Conservation (phyloP, 1,140 invertebrate species). For the Drosophila fuyamai region DNA sequence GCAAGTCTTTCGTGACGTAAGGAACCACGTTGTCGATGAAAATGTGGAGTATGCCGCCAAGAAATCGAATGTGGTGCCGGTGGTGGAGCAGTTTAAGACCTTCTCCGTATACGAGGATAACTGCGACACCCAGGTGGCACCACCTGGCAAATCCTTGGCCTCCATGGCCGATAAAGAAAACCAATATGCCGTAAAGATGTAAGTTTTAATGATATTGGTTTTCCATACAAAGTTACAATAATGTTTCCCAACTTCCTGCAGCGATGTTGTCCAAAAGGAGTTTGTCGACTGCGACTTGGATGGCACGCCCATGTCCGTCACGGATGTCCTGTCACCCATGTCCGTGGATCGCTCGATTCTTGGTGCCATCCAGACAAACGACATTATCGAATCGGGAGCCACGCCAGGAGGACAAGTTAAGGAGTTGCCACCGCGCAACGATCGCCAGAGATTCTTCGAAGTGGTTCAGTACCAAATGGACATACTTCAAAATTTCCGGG, state of each 20-base stretch:
- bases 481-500: slow-evolving; percentile 91
- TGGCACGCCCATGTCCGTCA: slow-evolving; percentile 82
- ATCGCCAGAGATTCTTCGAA: slow-evolving; percentile 86
- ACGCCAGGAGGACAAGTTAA: slow-evolving; percentile 3
- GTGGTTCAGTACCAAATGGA: slow-evolving; percentile 91
- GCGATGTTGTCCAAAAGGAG: slow-evolving; percentile 26
- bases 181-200: slow-evolving; percentile 38
- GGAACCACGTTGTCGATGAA: slow-evolving; percentile 44
- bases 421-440: slow-evolving; percentile 63
- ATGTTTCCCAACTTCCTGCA: not conserved
- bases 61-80: slow-evolving; percentile 82
- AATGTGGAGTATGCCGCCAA: slow-evolving; percentile 55
- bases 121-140: slow-evolving; percentile 56
- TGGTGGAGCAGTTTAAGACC: slow-evolving; percentile 88
- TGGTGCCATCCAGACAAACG: slow-evolving; percentile 30
- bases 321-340: slow-evolving; percentile 82
- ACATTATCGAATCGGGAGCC: slow-evolving; percentile 27
- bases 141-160: slow-evolving; percentile 19
- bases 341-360: slow-evolving; percentile 71
- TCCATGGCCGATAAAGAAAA: slow-evolving; percentile 66
- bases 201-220: slow-evolving; percentile 12
- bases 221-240: not conserved
- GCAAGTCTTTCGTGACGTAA: slow-evolving; percentile 65
- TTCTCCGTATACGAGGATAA: slow-evolving; percentile 91
- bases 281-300: slow-evolving; percentile 43